Conservation (phyloP, 2,888 invertebrate species). For the Deladenus siricidicola region DNA sequence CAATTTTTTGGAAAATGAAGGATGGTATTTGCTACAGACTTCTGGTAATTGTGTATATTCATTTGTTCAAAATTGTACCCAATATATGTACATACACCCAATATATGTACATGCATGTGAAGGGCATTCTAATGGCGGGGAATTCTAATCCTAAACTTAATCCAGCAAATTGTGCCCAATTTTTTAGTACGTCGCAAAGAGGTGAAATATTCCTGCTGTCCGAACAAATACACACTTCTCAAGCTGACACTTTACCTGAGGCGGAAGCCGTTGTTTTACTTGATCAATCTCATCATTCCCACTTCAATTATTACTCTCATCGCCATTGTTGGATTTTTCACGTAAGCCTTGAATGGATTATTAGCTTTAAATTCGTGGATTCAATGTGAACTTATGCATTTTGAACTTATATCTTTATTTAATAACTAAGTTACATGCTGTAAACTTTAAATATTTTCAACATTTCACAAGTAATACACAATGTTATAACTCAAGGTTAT, state of each 20-base stretch:
- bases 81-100: neutral
- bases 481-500: neutral
- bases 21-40: constrained; percentile 49
- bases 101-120: neutral
- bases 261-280: constrained; percentile 52
- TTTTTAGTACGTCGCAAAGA: constrained; percentile 33
- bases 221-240: constrained; percentile 51
- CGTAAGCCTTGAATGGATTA: constrained; percentile 35
- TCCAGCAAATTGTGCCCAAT: neutral
- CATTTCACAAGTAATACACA: no score
- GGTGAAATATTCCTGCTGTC: constrained; percentile 52
- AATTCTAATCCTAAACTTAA: no score
- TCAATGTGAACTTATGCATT: neutral
- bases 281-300: constrained; percentile 52
- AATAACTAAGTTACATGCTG: no score
- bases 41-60: constrained; percentile 26
- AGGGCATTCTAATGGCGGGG: neutral
- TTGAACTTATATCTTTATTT: constrained; percentile 1
- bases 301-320: constrained; percentile 51
- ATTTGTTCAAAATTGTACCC: no score
- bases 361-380: neutral
- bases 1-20: constrained; percentile 51
- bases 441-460: no score
- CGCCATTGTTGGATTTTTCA: constrained; percentile 55
- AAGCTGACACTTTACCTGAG: constrained; percentile 43